These are phyloP conservation scores for Dicentrarchus labrax DNA, from an alignment of 2,113 vertebrate genomes.

Conservation along the genomic window DNA sequence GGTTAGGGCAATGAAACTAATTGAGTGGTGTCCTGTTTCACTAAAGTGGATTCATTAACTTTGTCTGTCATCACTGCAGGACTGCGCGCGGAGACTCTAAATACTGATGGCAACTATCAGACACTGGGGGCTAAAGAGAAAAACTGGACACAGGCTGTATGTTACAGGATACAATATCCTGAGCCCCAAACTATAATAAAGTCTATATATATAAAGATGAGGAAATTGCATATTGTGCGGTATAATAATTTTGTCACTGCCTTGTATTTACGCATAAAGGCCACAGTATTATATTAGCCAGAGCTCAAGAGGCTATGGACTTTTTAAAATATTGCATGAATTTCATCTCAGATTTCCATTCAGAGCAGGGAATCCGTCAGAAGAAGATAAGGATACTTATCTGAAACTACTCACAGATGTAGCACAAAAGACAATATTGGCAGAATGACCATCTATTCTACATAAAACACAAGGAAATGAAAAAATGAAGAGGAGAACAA, in stretches of 20 bases:
- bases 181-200: conserved; percentile 6
- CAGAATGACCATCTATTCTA: conserved; percentile 15
- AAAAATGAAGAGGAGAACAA: background rate
- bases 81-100: background rate
- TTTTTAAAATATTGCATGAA: conserved; percentile 24
- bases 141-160: conserved; percentile 23
- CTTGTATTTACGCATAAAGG: background rate
- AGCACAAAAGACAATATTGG: conserved; percentile 24
- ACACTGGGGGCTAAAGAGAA: background rate
- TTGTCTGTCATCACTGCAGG: conserved; percentile 45
- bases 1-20: conserved; percentile 60
- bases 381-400: conserved; percentile 64
- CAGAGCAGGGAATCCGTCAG: conserved; percentile 59
- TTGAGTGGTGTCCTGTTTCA: conserved; percentile 48
- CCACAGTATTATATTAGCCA: conserved; percentile 3
- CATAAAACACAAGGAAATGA: conserved; percentile 21
- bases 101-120: conserved; percentile 12
- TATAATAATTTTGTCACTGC: conserved; percentile 8
- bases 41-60: conserved; percentile 60
- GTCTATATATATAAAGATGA: conserved; percentile 38
- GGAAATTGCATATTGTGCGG: conserved; percentile 25
- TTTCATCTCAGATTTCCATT: conserved; percentile 49
- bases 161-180: conserved; percentile 9
- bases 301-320: conserved; percentile 1
- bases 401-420: conserved; percentile 75